A percentile compares a stretch with the other conserved stretches of the same genome.
Evolutionary conservation across 2,888 invertebrate genomes (phyloP).

Genomic region (Nyleta sp.): DNA sequence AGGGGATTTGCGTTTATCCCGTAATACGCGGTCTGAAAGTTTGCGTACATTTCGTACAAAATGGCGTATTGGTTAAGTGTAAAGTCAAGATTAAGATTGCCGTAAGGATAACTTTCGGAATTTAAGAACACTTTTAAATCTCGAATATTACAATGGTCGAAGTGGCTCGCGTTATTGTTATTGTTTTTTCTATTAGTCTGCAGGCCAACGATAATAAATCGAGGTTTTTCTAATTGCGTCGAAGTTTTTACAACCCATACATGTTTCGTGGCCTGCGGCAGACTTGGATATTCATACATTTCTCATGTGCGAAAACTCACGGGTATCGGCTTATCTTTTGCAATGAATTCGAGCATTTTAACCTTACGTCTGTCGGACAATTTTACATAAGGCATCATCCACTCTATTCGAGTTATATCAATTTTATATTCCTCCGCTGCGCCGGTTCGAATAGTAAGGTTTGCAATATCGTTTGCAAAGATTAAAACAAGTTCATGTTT

Average conservation of each 20-base stretch:
- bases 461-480: neutral
- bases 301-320: conserved; percentile 64
- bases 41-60: conserved; percentile 50
- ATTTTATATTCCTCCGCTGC: conserved; percentile 1
- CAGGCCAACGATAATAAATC: no score
- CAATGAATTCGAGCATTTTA: conserved; percentile 56
- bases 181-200: no score
- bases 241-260: no score
- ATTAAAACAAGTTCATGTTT: conserved; percentile 16
- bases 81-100: conserved; percentile 25
- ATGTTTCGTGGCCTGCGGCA: no score
- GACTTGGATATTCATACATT: no score
- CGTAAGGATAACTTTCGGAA: conserved; percentile 23
- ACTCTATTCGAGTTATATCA: conserved; percentile 1
- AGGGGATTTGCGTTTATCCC: conserved; percentile 5
- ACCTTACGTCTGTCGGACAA: conserved; percentile 56
- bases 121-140: conserved; percentile 33
- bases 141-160: conserved; percentile 13
- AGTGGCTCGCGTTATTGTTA: conserved; percentile 55
- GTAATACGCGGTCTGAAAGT: conserved; percentile 42
- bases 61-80: conserved; percentile 23
- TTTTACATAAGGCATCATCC: neutral
- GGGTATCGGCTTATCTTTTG: conserved; percentile 53
- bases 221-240: no score
- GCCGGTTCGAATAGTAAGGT: neutral